A percentile compares a stretch with the other conserved stretches of the same genome.
Evolutionary conservation across 1,140 invertebrate genomes (phyloP).

Genomic region (Drosophila pseudoobscura): DNA sequence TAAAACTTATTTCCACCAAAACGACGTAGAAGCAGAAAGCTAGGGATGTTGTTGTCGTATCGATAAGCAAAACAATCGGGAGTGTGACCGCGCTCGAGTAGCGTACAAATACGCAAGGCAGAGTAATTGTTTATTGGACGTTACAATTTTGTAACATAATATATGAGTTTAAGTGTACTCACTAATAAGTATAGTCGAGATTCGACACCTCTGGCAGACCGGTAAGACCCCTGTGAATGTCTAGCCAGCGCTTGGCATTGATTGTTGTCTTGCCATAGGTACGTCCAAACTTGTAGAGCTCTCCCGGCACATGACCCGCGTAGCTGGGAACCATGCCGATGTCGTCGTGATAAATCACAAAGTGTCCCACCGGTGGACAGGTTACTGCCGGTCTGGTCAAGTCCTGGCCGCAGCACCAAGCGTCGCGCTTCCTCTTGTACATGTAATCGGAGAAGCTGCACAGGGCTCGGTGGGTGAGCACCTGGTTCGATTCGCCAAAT

Average conservation of each 20-base stretch:
- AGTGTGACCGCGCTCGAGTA: constrained; percentile 6
- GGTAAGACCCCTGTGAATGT: constrained; percentile 56
- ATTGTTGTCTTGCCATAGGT: constrained; percentile 88
- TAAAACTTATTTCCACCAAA: constrained; percentile 63
- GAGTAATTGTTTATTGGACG: background rate
- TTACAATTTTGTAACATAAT: constrained; percentile 1
- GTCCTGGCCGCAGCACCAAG: constrained; percentile 87
- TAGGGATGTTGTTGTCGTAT: constrained; percentile 54
- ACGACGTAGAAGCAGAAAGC: constrained; percentile 73
- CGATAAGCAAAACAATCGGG: constrained; percentile 36
- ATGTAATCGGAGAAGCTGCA: constrained; percentile 89
- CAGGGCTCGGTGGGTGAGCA: constrained; percentile 86
- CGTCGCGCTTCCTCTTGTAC: constrained; percentile 84
- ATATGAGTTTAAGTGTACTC: background rate
- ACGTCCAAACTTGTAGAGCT: constrained; percentile 87
- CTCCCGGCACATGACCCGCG: constrained; percentile 88
- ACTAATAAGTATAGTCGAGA: constrained; percentile 58
- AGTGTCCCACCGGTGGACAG: constrained; percentile 84
- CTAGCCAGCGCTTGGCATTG: constrained; percentile 88
- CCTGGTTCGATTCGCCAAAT: constrained; percentile 86
- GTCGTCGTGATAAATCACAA: constrained; percentile 87
- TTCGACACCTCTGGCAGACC: constrained; percentile 64
- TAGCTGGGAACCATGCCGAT: constrained; percentile 89
- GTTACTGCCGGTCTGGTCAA: constrained; percentile 47
- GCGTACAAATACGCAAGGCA: background rate